Percentiles rank a stretch among this genome's conserved stretches.
These are phyloP conservation scores for Delichon dasypus DNA, from an alignment of 2,797 vertebrate species.

Conservation along the genomic window DNA sequence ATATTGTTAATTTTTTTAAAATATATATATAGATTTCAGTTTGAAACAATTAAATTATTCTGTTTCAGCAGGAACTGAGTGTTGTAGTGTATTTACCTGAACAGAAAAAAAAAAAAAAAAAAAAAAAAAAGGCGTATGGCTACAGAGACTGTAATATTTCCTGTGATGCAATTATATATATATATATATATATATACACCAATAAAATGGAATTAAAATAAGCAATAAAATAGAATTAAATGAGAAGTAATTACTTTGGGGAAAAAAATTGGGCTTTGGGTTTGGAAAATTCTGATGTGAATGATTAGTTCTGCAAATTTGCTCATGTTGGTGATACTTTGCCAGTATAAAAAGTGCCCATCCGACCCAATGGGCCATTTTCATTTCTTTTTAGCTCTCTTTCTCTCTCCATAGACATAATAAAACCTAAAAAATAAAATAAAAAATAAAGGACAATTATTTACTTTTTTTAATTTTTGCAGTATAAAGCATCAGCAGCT, in stretches of 20 bases:
- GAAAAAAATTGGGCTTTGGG: fast-evolving
- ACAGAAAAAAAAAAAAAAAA: not conserved
- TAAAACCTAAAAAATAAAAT: not conserved
- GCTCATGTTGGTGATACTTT: not conserved
- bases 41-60: not conserved
- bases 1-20: not conserved
- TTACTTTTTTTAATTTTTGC: not conserved
- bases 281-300: not conserved
- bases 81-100: not conserved
- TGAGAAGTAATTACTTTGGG: not conserved
- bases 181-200: too few species aligned
- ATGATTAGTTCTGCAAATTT: not conserved
- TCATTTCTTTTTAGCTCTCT: not conserved
- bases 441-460: not conserved
- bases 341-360: not conserved
- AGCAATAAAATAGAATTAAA: not conserved
- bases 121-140: not conserved
- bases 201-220: too few species aligned
- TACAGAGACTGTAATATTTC: not conserved
- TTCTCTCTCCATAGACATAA: not conserved
- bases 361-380: not conserved
- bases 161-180: not conserved
- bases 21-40: not conserved
- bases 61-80: not conserved
- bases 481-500: not conserved